These are phyloP conservation scores for Archegozetes longisetosus DNA, from an alignment of 1,140 invertebrate genomes.

Conservation along the genomic window DNA sequence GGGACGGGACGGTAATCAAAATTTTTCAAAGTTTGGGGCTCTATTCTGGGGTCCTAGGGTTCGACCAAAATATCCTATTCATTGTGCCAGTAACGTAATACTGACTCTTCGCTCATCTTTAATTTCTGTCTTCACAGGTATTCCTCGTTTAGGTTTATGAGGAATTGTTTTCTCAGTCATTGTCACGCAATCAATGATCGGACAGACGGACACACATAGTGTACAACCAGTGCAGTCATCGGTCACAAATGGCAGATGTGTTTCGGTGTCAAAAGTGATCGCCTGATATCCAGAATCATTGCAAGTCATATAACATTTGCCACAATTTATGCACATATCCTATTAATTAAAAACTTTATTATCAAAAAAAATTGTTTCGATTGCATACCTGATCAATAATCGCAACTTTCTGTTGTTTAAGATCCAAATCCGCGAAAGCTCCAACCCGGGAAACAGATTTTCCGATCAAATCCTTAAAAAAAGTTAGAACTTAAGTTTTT, in stretches of 20 bases:
- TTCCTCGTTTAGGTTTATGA: slow-evolving; percentile 24
- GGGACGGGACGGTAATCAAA: no score
- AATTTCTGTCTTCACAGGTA: slow-evolving; percentile 3
- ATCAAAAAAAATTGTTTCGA: background rate
- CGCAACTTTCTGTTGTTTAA: slow-evolving; percentile 81
- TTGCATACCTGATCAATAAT: slow-evolving; percentile 76
- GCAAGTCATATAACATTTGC: slow-evolving; percentile 98
- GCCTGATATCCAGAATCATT: slow-evolving; percentile 98
- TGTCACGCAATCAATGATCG: slow-evolving; percentile 93
- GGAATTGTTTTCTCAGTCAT: slow-evolving; percentile 31
- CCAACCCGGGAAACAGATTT: slow-evolving; percentile 57
- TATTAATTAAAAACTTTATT: slow-evolving; percentile 35
- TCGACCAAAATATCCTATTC: slow-evolving; percentile 51
- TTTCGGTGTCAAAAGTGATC: slow-evolving; percentile 69
- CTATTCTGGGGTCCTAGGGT: slow-evolving; percentile 52
- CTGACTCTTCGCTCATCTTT: background rate
- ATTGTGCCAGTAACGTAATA: background rate
- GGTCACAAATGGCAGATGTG: slow-evolving; percentile 76
- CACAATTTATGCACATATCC: slow-evolving; percentile 99
- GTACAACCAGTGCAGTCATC: slow-evolving; percentile 94
- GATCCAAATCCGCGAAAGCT: slow-evolving; percentile 65
- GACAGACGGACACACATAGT: slow-evolving; percentile 86
- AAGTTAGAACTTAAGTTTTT: no score
- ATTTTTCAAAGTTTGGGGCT: no score
- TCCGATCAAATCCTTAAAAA: slow-evolving; percentile 53